A percentile compares a stretch with the other conserved stretches of the same genome.
Conservation (phyloP, 35 echinoderm and acorn worm genomes). For the Lytechinus pictus region DNA sequence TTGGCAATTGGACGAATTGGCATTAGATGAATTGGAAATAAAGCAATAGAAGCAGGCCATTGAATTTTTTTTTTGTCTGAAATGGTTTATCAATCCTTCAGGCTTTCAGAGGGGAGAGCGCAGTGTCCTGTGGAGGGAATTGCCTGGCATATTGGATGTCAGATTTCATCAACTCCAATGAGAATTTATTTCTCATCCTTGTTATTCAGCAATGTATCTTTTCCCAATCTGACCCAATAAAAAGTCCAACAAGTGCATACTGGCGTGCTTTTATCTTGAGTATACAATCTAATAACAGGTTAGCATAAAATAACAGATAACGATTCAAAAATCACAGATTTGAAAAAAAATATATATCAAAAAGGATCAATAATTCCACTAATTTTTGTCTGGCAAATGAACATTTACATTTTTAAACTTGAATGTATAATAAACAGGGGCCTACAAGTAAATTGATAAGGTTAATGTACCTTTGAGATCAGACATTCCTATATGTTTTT, state of each 20-base stretch:
- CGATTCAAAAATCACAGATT: background rate
- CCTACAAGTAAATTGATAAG: too few relatives aligned
- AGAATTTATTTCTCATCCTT: conserved; percentile 14
- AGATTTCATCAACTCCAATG: background rate
- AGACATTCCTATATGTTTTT: background rate
- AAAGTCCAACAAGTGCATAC: background rate
- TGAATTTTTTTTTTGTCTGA: too few relatives aligned
- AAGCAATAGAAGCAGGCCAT: too few relatives aligned
- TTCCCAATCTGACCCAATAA: background rate
- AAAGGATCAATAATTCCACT: background rate
- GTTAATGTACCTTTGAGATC: background rate
- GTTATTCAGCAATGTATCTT: background rate
- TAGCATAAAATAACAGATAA: background rate
- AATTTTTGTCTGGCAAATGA: background rate
- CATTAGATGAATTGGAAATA: too few relatives aligned
- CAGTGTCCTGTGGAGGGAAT: background rate
- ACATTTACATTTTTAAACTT: background rate
- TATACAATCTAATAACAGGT: background rate
- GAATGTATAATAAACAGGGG: too few relatives aligned
- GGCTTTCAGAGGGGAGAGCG: background rate
- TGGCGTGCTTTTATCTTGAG: background rate
- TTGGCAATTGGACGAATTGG: too few relatives aligned
- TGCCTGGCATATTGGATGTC: background rate
- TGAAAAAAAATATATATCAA: background rate
- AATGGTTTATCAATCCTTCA: background rate